Percentiles rank a stretch among this genome's conserved stretches.
phyloP scores from a whole-genome alignment of 2,113 vertebrate genomes.

The Arothron firmamentum region DNA sequence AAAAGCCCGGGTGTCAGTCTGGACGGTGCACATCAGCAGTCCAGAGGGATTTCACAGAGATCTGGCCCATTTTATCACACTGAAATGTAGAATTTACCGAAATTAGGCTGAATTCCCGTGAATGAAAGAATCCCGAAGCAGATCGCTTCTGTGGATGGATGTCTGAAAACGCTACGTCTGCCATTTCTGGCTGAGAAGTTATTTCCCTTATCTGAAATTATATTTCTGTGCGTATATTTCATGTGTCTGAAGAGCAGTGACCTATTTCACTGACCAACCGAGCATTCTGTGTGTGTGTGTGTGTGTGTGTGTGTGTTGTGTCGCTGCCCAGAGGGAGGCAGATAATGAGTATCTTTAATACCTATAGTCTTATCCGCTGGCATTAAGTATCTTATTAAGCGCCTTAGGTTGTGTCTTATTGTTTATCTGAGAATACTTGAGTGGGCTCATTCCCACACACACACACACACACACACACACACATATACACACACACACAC shows the following conservation, averaged over 20 bases:
- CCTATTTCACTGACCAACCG: constrained; percentile 48
- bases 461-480: constrained; percentile 57
- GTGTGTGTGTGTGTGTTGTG: constrained; percentile 5
- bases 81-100: background rate
- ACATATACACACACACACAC: constrained; percentile 54
- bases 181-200: constrained; percentile 12
- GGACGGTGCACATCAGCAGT: too few relatives aligned
- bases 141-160: background rate
- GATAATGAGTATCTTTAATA: constrained; percentile 44
- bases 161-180: constrained; percentile 6
- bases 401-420: constrained; percentile 49
- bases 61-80: background rate
- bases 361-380: constrained; percentile 60
- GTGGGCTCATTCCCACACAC: constrained; percentile 64
- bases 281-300: constrained; percentile 5
- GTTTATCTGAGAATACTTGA: constrained; percentile 63
- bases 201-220: constrained; percentile 36
- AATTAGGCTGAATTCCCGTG: background rate
- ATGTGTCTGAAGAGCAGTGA: constrained; percentile 28
- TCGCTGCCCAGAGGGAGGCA: background rate
- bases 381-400: constrained; percentile 66
- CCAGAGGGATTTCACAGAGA: background rate
- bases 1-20: too few relatives aligned
- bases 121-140: background rate
- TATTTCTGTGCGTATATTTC: constrained; percentile 5